These are phyloP conservation scores for Australoheros facetus DNA, from an alignment of 2,797 vertebrate genomes.

Conservation along the genomic window DNA sequence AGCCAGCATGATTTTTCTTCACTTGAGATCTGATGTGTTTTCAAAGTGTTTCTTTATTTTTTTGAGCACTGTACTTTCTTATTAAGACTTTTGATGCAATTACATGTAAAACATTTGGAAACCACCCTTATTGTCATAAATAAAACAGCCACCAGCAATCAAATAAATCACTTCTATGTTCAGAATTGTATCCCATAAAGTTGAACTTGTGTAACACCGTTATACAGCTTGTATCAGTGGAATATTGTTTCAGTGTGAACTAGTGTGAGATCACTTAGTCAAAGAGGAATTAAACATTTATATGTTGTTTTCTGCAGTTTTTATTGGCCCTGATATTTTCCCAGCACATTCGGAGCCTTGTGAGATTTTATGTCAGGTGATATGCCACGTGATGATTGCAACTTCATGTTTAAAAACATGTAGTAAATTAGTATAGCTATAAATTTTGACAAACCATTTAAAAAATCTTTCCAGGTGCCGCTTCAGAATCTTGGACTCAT, in stretches of 20 bases:
- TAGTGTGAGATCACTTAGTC: not conserved
- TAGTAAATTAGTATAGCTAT: not conserved
- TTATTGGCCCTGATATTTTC: not conserved
- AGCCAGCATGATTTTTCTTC: no score
- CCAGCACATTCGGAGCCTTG: not conserved
- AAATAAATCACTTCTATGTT: not conserved
- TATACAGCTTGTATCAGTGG: not conserved
- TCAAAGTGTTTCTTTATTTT: no score
- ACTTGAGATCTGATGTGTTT: no score
- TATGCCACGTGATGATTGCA: not conserved
- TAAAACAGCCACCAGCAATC: not conserved
- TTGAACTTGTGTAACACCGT: not conserved
- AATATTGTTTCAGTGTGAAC: not conserved
- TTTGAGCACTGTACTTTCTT: not conserved
- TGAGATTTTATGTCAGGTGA: not conserved
- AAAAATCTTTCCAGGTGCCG: conserved; percentile 66
- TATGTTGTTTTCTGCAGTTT: not conserved
- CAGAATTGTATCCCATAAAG: not conserved
- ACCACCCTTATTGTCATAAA: not conserved
- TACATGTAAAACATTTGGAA: not conserved
- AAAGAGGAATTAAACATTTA: not conserved
- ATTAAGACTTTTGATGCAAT: not conserved
- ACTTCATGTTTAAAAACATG: not conserved
- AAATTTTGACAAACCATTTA: not conserved
- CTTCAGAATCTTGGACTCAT: conserved; percentile 81